A percentile compares a stretch with the other conserved stretches of the same genome.
phyloP scores from a whole-genome alignment of 2,113 vertebrate species.

The Micromys minutus region DNA sequence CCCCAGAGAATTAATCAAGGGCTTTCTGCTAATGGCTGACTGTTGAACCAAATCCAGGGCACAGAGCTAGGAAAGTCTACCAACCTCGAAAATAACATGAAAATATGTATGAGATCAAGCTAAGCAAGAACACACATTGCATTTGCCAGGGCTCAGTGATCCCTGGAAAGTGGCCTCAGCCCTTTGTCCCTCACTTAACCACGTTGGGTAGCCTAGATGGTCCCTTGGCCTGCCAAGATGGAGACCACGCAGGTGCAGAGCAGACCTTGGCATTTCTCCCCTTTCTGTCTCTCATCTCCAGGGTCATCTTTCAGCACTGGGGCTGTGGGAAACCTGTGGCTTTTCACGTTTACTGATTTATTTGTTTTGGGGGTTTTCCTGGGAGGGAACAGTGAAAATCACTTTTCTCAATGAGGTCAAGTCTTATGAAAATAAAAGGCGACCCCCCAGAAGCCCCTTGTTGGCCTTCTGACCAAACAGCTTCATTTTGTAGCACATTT shows the following conservation, averaged over 20 bases:
- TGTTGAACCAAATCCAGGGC: background rate
- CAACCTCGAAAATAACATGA: background rate
- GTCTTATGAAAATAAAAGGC: background rate
- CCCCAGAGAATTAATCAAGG: constrained; percentile 57
- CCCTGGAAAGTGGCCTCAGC: background rate
- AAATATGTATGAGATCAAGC: background rate
- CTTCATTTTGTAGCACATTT: background rate
- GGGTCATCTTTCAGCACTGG: background rate
- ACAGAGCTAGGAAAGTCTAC: background rate
- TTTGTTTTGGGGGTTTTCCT: background rate
- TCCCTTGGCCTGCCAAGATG: background rate
- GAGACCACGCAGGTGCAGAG: background rate
- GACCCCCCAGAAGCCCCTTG: background rate
- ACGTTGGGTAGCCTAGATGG: background rate
- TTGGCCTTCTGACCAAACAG: background rate
- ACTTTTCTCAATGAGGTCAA: background rate
- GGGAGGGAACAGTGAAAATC: background rate
- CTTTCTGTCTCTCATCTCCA: background rate
- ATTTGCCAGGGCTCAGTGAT: accelerated
- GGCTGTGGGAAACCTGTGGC: background rate
- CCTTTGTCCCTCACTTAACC: background rate
- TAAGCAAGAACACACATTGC: background rate
- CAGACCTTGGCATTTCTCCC: background rate
- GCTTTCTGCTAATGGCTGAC: background rate
- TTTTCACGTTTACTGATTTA: background rate